Conservation (phyloP, 2,888 invertebrate genomes). For the Xestoiulus laeticollis region DNA sequence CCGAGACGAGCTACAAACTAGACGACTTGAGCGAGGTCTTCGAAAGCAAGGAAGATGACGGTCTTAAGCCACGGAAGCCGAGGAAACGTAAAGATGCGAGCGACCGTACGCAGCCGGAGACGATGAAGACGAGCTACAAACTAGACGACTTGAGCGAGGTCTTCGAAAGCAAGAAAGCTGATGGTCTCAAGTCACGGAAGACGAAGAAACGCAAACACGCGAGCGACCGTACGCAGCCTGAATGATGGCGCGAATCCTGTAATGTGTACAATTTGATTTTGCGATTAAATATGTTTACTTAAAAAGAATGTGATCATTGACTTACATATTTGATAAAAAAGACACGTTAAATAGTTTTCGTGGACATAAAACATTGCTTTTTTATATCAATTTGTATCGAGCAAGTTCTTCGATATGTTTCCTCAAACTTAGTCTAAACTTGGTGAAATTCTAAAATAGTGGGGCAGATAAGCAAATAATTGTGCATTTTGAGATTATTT, state of each 20-base stretch:
- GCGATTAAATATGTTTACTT: not conserved
- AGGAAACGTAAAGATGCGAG: too few species aligned
- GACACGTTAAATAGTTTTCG: too few species aligned
- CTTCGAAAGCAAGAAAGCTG: conserved; percentile 59
- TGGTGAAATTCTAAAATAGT: too few species aligned
- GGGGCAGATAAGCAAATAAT: too few species aligned
- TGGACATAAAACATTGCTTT: too few species aligned
- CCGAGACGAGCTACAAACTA: conserved; percentile 76
- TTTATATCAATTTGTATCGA: too few species aligned
- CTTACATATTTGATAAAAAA: too few species aligned
- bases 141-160: conserved; percentile 67
- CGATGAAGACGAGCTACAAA: conserved; percentile 76
- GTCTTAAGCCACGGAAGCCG: not conserved
- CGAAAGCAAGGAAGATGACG: conserved; percentile 55
- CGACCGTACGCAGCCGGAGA: too few species aligned
- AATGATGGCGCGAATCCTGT: not conserved
- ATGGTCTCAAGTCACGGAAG: not conserved
- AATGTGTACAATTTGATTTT: not conserved
- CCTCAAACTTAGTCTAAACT: too few species aligned
- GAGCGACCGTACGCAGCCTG: not conserved
- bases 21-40: conserved; percentile 65
- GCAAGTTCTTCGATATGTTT: too few species aligned
- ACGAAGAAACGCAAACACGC: not conserved
- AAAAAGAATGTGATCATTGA: not conserved
- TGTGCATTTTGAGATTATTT: too few species aligned